Evolutionary conservation across 2,888 invertebrate genomes (phyloP).

Genomic region (Amiota communis): DNA sequence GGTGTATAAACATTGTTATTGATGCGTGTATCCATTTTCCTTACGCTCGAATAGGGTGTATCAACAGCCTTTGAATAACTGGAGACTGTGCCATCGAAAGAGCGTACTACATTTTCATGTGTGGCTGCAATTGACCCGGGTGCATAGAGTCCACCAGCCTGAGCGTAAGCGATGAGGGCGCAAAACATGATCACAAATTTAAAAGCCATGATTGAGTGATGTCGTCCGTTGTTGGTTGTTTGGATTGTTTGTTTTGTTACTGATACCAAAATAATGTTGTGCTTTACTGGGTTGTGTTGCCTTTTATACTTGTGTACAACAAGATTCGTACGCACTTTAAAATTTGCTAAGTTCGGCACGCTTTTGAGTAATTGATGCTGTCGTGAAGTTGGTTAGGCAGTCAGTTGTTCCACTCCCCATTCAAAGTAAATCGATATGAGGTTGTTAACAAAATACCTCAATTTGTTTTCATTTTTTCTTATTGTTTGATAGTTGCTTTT

Average conservation of each 20-base stretch:
- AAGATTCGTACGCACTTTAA: too few species aligned
- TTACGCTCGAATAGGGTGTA: conserved; percentile 76
- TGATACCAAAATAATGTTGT: neutral
- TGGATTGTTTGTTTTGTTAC: neutral
- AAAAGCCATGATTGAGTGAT: conserved; percentile 60
- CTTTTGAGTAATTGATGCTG: too few species aligned
- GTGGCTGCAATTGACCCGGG: conserved; percentile 71
- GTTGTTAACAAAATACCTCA: too few species aligned
- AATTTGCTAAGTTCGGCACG: too few species aligned
- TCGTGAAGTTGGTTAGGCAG: conserved; percentile 17
- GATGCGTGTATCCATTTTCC: conserved; percentile 77
- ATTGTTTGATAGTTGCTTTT: too few species aligned
- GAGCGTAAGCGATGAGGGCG: conserved; percentile 78
- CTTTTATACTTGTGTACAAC: too few species aligned
- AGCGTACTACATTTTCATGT: conserved; percentile 76
- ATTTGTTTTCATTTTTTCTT: too few species aligned
- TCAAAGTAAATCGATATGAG: conserved; percentile 29
- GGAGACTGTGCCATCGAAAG: conserved; percentile 75
- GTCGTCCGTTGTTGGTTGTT: neutral
- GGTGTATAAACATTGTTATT: conserved; percentile 76
- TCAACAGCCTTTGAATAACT: conserved; percentile 76
- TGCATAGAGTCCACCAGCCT: conserved; percentile 75
- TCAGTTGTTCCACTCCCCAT: conserved; percentile 32
- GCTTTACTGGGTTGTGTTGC: too few species aligned
- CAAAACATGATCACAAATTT: conserved; percentile 77